Evolutionary conservation across 2,888 invertebrate genomes (phyloP).

Genomic region (Cephus pygmeus): DNA sequence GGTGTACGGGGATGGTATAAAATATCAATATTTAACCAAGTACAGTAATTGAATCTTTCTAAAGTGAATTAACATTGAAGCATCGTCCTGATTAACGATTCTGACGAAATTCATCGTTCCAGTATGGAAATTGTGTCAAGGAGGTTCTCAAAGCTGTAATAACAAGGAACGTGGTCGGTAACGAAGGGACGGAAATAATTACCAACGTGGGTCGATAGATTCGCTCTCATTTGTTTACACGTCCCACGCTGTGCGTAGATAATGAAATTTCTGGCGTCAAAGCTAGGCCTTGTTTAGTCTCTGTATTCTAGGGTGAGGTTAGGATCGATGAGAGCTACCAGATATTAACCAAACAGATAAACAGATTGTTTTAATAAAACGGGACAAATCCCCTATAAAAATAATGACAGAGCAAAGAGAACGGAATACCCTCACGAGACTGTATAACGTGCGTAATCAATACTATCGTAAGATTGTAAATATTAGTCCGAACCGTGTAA

Average conservation of each 20-base stretch:
- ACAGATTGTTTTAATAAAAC: not conserved
- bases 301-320: not conserved
- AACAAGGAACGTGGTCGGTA: not conserved
- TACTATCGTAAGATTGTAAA: not conserved
- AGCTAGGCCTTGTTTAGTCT: not conserved
- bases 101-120: not conserved
- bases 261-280: not conserved
- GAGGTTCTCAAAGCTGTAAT: not conserved
- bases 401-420: not conserved
- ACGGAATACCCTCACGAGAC: not conserved
- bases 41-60: not conserved
- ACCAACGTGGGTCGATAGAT: not conserved
- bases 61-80: not conserved
- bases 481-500: not conserved
- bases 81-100: not conserved
- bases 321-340: not conserved
- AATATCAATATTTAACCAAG: not conserved
- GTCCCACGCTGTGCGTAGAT: constrained; percentile 1
- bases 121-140: not conserved
- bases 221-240: constrained; percentile 7
- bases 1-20: not conserved
- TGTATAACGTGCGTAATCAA: not conserved
- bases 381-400: not conserved
- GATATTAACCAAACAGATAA: not conserved
- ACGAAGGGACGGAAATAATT: not conserved